Evolutionary conservation across 2,113 vertebrate species (phyloP), one percentile per base, ranked within the genome.

Genomic region (Aptenodytes patagonicus): DNA sequence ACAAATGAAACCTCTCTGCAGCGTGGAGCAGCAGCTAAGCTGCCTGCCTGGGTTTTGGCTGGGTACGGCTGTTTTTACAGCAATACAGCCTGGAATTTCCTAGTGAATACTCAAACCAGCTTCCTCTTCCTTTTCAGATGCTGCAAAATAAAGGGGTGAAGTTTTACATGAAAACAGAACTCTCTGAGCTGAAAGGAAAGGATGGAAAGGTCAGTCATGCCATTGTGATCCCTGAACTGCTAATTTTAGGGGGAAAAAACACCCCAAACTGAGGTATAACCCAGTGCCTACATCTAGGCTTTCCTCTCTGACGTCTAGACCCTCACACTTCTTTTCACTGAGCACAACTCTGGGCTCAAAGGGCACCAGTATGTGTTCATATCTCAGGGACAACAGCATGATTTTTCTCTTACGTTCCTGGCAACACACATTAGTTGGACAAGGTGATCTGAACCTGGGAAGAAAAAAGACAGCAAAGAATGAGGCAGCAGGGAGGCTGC

Each of bases 91-190:
- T 93, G 84, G 93, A 83, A 95, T 96, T 87, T 93, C 96, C 90
- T 86, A 62, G 46, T 25, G 87, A 93, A 85, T 49, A 22, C 90
- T 93, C 71, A 55, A 81, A 86, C 36, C 72, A 80, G 77, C 82
- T 83, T 87, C 72, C 40, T 82, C 64, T 91, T 96, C 83, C 70
- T 92, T 97, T 95, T 71, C 96, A 99, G 99, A 98, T 99, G 98
- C 93, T 99, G 95, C 98, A 98, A 77, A 98, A 98, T 60, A 95
- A 97, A 65, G 97, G 98, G 18, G 98, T 99, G 58, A 98, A 96
- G 94, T 99, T 99, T 94, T 97, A 98, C 97, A 98, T 99, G 99
- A 97, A 98, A 21, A 97, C 98, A 66, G 89, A 87, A 32, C 95
- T 99, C 79, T 34, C 44, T 4, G 98, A 99, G 96, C 97, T 99